A percentile compares a stretch with the other conserved stretches of the same genome.
phyloP scores from a whole-genome alignment of 2,797 vertebrate species.

The Microtus obscurus region DNA sequence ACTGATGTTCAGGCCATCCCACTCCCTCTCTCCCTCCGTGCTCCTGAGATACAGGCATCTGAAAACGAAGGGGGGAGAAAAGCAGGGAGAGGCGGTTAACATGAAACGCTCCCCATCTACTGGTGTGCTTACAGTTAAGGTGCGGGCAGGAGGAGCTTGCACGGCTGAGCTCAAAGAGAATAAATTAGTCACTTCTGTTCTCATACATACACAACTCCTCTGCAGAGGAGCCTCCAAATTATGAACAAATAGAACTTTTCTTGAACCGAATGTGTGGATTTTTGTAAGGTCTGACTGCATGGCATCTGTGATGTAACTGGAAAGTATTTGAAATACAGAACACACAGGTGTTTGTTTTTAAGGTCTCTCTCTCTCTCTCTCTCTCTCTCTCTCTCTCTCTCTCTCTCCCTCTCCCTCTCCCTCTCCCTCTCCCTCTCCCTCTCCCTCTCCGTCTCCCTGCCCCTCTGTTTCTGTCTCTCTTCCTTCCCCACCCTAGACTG shows the following conservation, averaged over 20 bases:
- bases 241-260: slow-evolving; percentile 14
- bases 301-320: not conserved
- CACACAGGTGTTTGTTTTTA: not conserved
- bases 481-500: not conserved
- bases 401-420: rapidly evolving
- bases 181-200: not conserved
- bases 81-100: slow-evolving; percentile 14
- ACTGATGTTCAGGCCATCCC: not conserved
- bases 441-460: no score
- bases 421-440: rapidly evolving
- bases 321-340: slow-evolving; percentile 26
- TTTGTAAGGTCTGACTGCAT: not conserved
- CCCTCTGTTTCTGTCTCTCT: no score
- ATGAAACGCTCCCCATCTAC: not conserved
- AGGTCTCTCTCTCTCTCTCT: not conserved
- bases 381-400: rapidly evolving
- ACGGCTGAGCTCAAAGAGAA: slow-evolving; percentile 13
- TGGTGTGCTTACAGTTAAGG: not conserved
- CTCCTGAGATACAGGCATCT: not conserved
- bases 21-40: not conserved
- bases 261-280: not conserved
- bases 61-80: not conserved
- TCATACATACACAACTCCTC: not conserved
- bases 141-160: not conserved
- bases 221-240: not conserved